Evolutionary conservation across 2,888 invertebrate species (phyloP).

Genomic region (Ornithoptera alexandrae): DNA sequence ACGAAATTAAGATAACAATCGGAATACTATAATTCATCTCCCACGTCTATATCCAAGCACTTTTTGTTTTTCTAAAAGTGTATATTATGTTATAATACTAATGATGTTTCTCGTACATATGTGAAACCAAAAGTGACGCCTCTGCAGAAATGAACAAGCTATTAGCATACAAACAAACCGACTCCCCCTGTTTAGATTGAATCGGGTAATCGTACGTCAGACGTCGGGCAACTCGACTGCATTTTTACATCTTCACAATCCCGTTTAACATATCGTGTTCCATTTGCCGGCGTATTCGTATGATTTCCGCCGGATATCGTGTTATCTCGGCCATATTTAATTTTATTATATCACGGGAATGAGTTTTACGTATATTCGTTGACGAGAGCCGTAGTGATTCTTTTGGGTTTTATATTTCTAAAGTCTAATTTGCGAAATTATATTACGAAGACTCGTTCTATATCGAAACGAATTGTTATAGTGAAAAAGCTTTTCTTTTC

Average conservation of each 20-base stretch:
- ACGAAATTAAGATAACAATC: too few species aligned
- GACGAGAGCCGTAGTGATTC: not conserved
- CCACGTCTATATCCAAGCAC: too few species aligned
- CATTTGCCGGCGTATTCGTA: constrained; percentile 31
- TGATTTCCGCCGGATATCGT: constrained; percentile 35
- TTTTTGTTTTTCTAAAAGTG: too few species aligned
- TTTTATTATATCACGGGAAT: constrained; percentile 27
- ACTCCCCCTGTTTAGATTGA: constrained; percentile 16
- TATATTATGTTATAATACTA: not conserved
- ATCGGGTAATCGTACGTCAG: constrained; percentile 29
- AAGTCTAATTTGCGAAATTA: not conserved
- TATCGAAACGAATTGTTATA: too few species aligned
- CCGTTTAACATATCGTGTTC: constrained; percentile 37
- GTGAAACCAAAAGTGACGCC: not conserved
- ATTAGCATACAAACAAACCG: constrained; percentile 10
- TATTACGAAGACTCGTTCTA: too few species aligned
- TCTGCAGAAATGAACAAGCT: not conserved
- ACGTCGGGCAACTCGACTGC: constrained; percentile 36
- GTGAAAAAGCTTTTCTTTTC: too few species aligned
- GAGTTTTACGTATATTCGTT: constrained; percentile 1
- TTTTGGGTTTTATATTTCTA: not conserved
- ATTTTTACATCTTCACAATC: constrained; percentile 50
- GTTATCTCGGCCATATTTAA: constrained; percentile 32
- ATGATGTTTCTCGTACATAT: not conserved
- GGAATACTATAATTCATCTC: too few species aligned